Base-by-base conservation (phyloP, 2,888 invertebrate species). In the Laspeyria flexula region DNA sequence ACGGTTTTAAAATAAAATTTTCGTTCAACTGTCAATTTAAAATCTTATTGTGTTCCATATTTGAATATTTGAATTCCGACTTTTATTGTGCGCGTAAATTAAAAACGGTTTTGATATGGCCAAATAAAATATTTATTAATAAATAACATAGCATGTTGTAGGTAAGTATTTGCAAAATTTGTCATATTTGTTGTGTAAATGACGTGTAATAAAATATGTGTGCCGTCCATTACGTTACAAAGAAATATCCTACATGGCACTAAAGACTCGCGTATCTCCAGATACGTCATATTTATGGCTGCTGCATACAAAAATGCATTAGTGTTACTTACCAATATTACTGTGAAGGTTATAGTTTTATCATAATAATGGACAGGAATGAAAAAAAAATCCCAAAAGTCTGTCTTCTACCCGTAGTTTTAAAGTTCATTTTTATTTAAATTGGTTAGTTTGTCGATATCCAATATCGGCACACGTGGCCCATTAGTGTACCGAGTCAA, bases 261-360 rank as follows among this genome's bases (percentile, higher is more conserved):
- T 57, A 57, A 66, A 64, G 39, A 50, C 42, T 52, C 33, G 27
- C 54, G 66, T 75, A 67, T 76, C 74, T 64, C 72, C 70, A 75
- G 82, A 81, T 83, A 83, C 72, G 76, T 83, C 82, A 85, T 86
- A 81, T 86, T 86, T 85, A 86, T 85, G 78, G 77, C 69, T 69
- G 70, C 69, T 75, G 80, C 81, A 75, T 81, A 86, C 82, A 83
- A 79, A 85, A 86, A 86, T 71, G 79, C 87, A 86, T 86, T 85
- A 86, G 80, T 80, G 77, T 79, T 81, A 82, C 79, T 79, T 81
- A 81, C 77, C 71, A 75, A 76, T 76, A 65, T 75, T 72, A 71
- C 74, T 66, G 68, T 71, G 68, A 78, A 77, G 79, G 75, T 75
- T 77, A 74, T 75, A 75, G 63, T 77, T 87, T 81, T 85, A 83